These are phyloP conservation scores for Caenorhabditis sp. DNA, from an alignment of 2,888 invertebrate species.

Conservation along the genomic window DNA sequence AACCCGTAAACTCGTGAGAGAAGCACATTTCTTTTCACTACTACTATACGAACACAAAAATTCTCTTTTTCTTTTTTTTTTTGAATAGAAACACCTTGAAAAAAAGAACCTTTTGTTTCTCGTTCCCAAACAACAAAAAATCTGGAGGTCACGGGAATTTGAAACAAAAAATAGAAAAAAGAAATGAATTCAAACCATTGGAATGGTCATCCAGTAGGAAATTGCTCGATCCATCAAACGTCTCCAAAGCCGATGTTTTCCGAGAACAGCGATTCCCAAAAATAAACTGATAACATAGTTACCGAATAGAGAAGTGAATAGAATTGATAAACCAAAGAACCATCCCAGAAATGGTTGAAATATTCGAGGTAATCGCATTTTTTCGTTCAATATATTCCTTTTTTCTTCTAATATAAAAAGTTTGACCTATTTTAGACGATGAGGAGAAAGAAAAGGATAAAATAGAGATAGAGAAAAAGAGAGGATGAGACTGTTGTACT, in stretches of 20 bases:
- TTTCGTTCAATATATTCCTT: background rate
- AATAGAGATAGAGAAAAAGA: slow-evolving; percentile 2
- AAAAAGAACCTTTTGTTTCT: background rate
- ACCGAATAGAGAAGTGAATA: slow-evolving; percentile 57
- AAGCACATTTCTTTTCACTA: background rate
- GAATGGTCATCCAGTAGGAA: slow-evolving; percentile 69
- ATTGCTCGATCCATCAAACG: slow-evolving; percentile 67
- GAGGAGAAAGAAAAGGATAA: background rate
- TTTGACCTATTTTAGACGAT: background rate
- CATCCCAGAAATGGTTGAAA: slow-evolving; percentile 56
- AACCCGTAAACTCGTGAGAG: background rate
- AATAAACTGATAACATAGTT: slow-evolving; percentile 68
- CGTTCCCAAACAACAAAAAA: background rate
- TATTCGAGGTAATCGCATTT: slow-evolving; percentile 25
- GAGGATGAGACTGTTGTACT: background rate
- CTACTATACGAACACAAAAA: background rate
- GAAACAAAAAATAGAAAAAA: background rate
- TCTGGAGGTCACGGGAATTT: background rate
- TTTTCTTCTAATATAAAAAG: background rate
- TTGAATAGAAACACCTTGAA: background rate
- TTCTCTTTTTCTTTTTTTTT: too few species aligned
- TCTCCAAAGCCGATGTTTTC: slow-evolving; percentile 59
- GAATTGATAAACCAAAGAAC: slow-evolving; percentile 55
- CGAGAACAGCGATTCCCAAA: slow-evolving; percentile 55
- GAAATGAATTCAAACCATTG: slow-evolving; percentile 57